Conservation (phyloP, 2,888 invertebrate genomes). For the Dynastes maya region DNA sequence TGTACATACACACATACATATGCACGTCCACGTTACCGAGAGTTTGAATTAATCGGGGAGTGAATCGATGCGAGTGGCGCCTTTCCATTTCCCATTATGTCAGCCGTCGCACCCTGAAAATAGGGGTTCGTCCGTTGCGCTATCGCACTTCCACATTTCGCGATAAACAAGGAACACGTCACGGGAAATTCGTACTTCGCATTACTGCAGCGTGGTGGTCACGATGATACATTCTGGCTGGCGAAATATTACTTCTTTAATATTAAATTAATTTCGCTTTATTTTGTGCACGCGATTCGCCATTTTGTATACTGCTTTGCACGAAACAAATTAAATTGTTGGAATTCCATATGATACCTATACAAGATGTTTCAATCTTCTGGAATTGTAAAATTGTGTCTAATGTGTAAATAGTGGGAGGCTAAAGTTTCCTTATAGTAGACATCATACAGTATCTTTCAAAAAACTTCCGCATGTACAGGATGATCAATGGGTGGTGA, state of each 20-base stretch:
- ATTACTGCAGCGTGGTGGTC: not conserved
- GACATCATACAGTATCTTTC: too few relatives aligned
- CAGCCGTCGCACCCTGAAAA: slow-evolving; percentile 37
- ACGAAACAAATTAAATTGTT: too few relatives aligned
- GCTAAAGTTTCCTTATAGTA: too few relatives aligned
- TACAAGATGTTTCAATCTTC: too few relatives aligned
- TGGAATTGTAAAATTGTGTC: too few relatives aligned
- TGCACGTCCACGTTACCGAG: not conserved
- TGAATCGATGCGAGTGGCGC: slow-evolving; percentile 43
- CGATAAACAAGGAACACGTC: slow-evolving; percentile 22
- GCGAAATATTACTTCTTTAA: slow-evolving; percentile 20
- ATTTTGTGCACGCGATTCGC: slow-evolving; percentile 4
- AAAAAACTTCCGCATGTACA: too few relatives aligned
- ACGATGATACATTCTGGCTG: not conserved
- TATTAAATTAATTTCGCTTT: slow-evolving; percentile 29
- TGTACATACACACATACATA: not conserved
- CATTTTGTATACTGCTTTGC: not conserved
- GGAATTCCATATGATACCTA: too few relatives aligned
- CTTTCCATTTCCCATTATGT: slow-evolving; percentile 21
- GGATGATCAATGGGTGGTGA: too few relatives aligned
- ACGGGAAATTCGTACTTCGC: slow-evolving; percentile 18
- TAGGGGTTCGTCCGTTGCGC: slow-evolving; percentile 27
- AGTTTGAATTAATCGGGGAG: slow-evolving; percentile 35
- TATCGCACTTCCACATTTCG: slow-evolving; percentile 23
- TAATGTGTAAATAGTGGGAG: too few relatives aligned